Evolutionary conservation across 2,113 vertebrate species (phyloP).

Genomic region (Tupaia tana): DNA sequence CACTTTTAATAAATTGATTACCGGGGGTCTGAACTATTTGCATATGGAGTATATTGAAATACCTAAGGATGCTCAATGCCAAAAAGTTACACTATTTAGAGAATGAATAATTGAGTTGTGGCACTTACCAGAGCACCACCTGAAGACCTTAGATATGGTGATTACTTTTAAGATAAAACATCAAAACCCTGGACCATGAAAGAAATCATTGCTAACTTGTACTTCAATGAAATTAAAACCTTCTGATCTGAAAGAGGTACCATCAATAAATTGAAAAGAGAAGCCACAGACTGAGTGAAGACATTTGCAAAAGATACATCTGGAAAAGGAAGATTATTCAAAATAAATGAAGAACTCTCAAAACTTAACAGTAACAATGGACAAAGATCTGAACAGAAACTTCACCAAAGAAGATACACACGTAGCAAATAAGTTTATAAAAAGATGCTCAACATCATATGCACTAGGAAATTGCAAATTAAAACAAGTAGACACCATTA

Average conservation of each 20-base stretch:
- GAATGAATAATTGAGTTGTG: background rate
- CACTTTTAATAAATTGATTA: background rate
- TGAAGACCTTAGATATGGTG: background rate
- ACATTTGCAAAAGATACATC: background rate
- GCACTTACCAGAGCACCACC: background rate
- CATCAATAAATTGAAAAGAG: background rate
- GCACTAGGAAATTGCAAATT: background rate
- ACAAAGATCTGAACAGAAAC: background rate
- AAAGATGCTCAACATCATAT: background rate
- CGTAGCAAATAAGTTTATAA: background rate
- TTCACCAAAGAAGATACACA: background rate
- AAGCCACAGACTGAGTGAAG: background rate
- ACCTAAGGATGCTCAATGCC: background rate
- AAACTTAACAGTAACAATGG: background rate
- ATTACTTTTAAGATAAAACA: background rate
- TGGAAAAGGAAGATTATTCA: background rate
- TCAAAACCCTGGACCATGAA: background rate
- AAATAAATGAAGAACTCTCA: background rate
- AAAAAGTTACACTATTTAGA: background rate
- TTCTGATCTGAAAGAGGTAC: background rate
- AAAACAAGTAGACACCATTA: background rate
- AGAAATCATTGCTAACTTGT: background rate
- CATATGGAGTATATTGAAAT: background rate
- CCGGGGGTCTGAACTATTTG: background rate
- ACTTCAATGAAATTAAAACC: background rate